A percentile compares a stretch with the other conserved stretches of the same genome.
These are phyloP conservation scores for Alloscopus bannaensis DNA, from an alignment of 2,888 invertebrate genomes.

Conservation along the genomic window DNA sequence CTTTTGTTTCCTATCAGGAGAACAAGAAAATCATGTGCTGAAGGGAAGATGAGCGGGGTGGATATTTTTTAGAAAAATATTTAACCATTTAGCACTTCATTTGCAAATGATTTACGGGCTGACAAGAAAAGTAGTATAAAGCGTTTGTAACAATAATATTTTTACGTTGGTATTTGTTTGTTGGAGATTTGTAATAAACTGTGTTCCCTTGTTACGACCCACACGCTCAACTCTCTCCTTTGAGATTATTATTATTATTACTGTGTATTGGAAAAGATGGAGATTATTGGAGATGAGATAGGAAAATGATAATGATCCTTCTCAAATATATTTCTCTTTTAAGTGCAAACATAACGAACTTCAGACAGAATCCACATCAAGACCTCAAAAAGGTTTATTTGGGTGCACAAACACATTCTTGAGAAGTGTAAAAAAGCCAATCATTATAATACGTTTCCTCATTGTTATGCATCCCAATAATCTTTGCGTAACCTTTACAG, in stretches of 20 bases:
- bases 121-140: slow-evolving; percentile 36
- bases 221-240: no score
- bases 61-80: slow-evolving; percentile 43
- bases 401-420: not conserved
- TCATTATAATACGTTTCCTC: no score
- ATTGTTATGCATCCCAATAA: no score
- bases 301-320: not conserved
- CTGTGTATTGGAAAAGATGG: not conserved
- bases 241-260: no score
- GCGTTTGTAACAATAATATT: not conserved
- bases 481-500: slow-evolving; percentile 20
- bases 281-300: not conserved
- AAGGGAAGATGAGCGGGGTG: no score
- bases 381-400: not conserved
- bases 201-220: no score
- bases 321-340: not conserved
- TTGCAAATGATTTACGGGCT: slow-evolving; percentile 59
- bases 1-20: no score
- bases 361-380: not conserved
- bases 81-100: slow-evolving; percentile 59
- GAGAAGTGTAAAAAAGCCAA: not conserved
- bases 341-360: not conserved
- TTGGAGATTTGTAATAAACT: no score
- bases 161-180: not conserved
- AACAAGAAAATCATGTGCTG: no score